Conservation (phyloP, 2,113 vertebrate species). For the Nymphicus hollandicus region DNA sequence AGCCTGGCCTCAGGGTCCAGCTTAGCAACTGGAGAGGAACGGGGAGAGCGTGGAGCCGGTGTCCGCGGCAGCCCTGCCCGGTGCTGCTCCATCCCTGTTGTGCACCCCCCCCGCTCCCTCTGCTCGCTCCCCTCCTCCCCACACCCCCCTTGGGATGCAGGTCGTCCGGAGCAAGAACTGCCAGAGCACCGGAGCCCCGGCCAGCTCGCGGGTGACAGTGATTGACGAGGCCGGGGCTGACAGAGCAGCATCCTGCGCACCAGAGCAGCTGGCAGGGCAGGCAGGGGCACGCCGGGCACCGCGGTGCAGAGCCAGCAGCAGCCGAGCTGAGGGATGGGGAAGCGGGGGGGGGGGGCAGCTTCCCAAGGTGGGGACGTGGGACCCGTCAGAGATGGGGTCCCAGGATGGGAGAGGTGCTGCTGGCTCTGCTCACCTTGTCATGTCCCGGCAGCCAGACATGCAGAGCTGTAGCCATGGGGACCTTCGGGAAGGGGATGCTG, state of each 20-base stretch:
- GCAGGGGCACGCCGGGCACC: background rate
- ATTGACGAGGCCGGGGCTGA: slow-evolving; percentile 76
- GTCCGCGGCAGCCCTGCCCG: background rate
- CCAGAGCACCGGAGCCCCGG: slow-evolving; percentile 9
- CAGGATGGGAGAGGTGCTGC: background rate
- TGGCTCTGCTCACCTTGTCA: background rate
- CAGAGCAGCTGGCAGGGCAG: slow-evolving; percentile 26
- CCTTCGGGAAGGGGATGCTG: background rate
- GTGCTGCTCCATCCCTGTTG: background rate
- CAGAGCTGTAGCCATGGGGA: background rate
- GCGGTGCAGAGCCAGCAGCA: background rate
- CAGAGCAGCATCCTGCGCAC: background rate
- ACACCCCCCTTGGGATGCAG: background rate
- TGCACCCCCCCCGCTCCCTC: background rate
- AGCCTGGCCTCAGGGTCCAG: background rate
- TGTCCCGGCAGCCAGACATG: rapidly evolving
- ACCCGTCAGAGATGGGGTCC: background rate
- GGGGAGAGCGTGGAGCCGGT: background rate
- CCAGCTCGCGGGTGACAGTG: slow-evolving; percentile 76
- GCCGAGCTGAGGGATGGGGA: background rate
- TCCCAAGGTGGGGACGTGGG: background rate
- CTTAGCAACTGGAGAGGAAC: background rate
- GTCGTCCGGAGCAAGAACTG: background rate
- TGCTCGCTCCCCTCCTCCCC: background rate
- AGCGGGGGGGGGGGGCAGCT: too few relatives aligned